Conservation (phyloP, 2,888 invertebrate species). For the Dryobotodes eremita region DNA sequence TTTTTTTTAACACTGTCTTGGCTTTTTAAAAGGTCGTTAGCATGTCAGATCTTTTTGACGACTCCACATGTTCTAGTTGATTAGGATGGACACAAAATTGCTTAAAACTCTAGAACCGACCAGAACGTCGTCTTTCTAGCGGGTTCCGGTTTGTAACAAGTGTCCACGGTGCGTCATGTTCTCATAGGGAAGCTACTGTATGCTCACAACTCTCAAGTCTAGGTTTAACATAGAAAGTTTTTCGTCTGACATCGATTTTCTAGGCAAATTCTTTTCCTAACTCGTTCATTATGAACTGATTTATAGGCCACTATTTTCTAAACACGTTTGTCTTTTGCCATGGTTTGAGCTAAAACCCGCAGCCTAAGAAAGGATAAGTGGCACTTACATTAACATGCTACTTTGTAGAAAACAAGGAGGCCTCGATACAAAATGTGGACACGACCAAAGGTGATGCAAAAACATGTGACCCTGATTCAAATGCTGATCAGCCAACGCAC, state of each 20-base stretch:
- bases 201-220: constrained; percentile 3
- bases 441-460: constrained; percentile 55
- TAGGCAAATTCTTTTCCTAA: constrained; percentile 15
- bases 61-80: neutral
- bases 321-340: constrained; percentile 42
- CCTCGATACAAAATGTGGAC: constrained; percentile 53
- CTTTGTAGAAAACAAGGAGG: constrained; percentile 56
- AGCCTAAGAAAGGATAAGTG: constrained; percentile 58
- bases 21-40: neutral
- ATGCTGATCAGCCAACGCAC: constrained; percentile 66
- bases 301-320: constrained; percentile 29
- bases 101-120: neutral
- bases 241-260: neutral
- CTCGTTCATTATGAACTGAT: constrained; percentile 2
- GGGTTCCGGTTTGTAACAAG: constrained; percentile 11
- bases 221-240: constrained; percentile 13
- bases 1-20: neutral
- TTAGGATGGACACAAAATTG: constrained; percentile 20
- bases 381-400: constrained; percentile 61
- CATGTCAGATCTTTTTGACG: neutral
- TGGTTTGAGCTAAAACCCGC: constrained; percentile 53
- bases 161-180: neutral
- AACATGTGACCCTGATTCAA: constrained; percentile 65
- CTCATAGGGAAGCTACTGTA: neutral
- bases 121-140: neutral